Base-by-base conservation (phyloP, 2,797 vertebrate genomes). In the Poeciliopsis infans region DNA sequence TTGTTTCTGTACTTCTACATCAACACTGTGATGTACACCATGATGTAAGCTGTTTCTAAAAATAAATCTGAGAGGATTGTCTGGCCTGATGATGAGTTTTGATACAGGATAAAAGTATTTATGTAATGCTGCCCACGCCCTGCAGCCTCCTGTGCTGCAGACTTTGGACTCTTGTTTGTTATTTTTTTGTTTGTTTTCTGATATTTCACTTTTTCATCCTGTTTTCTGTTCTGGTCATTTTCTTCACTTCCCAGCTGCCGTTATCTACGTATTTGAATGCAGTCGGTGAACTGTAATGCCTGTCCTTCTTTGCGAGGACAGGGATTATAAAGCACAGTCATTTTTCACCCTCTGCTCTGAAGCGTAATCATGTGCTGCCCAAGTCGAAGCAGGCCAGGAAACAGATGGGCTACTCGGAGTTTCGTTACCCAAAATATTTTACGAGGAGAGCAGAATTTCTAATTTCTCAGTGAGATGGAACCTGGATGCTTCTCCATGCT, bases 41-140 rank as follows among this genome's bases (percentile, higher is more conserved):
- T 87, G 86, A 92, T 85, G 85, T 91, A 92, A 94, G 77, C 78
- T 45, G 77, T 80, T 85, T 86, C 91, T 91, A 91, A 94, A 94
- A 87, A 93, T 91, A 92, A 87, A 71, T 83, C 80, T 83, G 84
- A 87, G 91, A 93, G 92, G 87, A 91, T 87, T 86, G 79, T 90
- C 78, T 81, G 57, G 43, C 83, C 72, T 72, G 77, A 74, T 85
- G 78, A 90, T 91, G 85, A 85, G 88, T 91, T 94, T 89, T 86
- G 79, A 91, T 87, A 79, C 85, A 53, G 76, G 66, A 81, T 84
- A 79, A 88, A 92, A 88, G 88, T 90, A 93, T 91, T 93, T 92
- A 94, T 94, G 81, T 92, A 91, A 94, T 57, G 33, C 70, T 28
- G 36, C 74, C 47, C 4, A 33, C 20, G 31, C 18, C 31, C 25